Evolutionary conservation across 2,888 invertebrate species (phyloP), one percentile per base, ranked within the genome.

Genomic region (Oscheius sp.): DNA sequence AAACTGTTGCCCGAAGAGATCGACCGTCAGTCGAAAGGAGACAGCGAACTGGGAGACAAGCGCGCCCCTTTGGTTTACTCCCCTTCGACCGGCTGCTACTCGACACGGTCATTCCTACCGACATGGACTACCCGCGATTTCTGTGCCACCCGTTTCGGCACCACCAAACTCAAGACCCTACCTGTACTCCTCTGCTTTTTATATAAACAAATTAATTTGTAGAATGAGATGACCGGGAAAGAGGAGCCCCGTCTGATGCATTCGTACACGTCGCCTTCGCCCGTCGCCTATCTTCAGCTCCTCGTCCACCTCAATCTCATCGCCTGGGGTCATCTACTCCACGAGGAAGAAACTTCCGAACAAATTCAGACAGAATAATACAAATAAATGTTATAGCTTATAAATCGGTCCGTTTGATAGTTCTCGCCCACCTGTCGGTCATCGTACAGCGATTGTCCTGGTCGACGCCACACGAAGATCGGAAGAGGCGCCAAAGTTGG

Each of bases 401-500:
- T 81, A 77, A 72, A 72, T 85, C 85, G 21, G n/a, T n/a, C n/a
- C n/a, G n/a, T n/a, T n/a, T n/a, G n/a, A n/a, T n/a, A n/a, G n/a
- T n/a, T n/a, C n/a, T n/a, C n/a, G n/a, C n/a, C n/a, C n/a, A n/a
- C n/a, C n/a, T n/a, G n/a, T n/a, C n/a, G 2, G 72, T 69, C 87
- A 87, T 87, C 41, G 77, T 76, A 72, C 88, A 88, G 23, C 83
- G 75, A 63, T 88, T 88, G 23, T 86, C 82, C 46, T 82, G 83
- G 71, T 88, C 86, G 3, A 88, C 88, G 25, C 73, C 77, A 74
- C 88, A 88, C 23, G 80, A 80, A n/a, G 80, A 72, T 1, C 85
- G 80, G 73, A 88, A 88, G 35, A 88, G 73, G 49, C 77, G 70
- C 88, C 88, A 88, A 13, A 88, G 71, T 63, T 87, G 85, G 5